Evolutionary conservation across 1,140 invertebrate species (phyloP).

Genomic region (Drosophila bocki): DNA sequence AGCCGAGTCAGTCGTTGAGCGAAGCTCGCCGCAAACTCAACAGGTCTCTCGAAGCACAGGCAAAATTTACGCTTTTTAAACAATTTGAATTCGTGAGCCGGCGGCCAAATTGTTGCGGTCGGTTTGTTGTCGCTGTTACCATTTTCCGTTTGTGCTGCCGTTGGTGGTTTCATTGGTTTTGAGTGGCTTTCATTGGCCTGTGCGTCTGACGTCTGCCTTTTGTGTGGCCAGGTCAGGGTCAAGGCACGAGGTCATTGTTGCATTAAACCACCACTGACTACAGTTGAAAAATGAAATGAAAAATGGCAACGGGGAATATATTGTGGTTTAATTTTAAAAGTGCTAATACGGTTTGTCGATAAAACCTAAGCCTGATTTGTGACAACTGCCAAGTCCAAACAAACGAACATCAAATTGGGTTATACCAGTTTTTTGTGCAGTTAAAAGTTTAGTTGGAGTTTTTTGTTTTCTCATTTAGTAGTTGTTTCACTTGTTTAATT

Average conservation of each 20-base stretch:
- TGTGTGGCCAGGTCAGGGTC: constrained; percentile 33
- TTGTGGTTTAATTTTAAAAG: not conserved
- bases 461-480: constrained; percentile 5
- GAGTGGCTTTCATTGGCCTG: not conserved
- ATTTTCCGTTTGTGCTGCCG: constrained; percentile 30
- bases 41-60: constrained; percentile 41
- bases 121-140: constrained; percentile 32
- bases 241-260: constrained; percentile 38
- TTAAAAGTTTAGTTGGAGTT: constrained; percentile 4
- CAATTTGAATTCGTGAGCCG: constrained; percentile 34
- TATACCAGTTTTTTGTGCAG: constrained; percentile 21
- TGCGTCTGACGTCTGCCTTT: not conserved
- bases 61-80: constrained; percentile 19
- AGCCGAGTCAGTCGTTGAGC: constrained; percentile 54
- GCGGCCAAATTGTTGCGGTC: constrained; percentile 44
- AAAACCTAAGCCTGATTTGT: constrained; percentile 29
- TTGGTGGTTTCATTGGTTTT: constrained; percentile 32
- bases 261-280: constrained; percentile 1
- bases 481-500: constrained; percentile 19
- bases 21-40: constrained; percentile 55
- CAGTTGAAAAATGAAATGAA: no score
- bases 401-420: constrained; percentile 13
- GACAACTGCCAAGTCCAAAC: constrained; percentile 38
- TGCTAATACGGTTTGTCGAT: constrained; percentile 16
- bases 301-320: not conserved